These are phyloP conservation scores for Solen grandis DNA, from an alignment of 1,140 invertebrate genomes.

Conservation along the genomic window DNA sequence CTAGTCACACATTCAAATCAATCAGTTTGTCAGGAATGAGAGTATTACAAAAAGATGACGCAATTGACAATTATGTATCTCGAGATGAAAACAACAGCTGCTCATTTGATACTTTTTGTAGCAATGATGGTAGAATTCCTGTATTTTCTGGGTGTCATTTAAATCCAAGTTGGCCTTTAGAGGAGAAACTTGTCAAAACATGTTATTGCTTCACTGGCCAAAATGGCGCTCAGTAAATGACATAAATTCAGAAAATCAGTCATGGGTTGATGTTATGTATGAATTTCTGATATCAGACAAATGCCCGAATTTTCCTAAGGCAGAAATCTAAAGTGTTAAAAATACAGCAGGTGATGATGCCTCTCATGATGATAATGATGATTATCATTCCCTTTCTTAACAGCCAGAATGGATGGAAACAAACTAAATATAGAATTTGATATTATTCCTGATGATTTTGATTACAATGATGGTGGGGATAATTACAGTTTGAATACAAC, in stretches of 20 bases:
- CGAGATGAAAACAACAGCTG: conserved; percentile 6
- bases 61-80: conserved; percentile 51
- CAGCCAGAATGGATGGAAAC: conserved; percentile 60
- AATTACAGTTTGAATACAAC: conserved; percentile 36
- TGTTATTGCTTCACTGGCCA: conserved; percentile 47
- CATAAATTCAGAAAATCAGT: conserved; percentile 26
- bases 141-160: conserved; percentile 38
- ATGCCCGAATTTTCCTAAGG: conserved; percentile 61
- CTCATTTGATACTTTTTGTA: conserved; percentile 40
- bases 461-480: conserved; percentile 57
- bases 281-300: conserved; percentile 18
- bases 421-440: conserved; percentile 36
- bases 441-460: not conserved
- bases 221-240: conserved; percentile 43
- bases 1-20: conserved; percentile 47
- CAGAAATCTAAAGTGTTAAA: conserved; percentile 52
- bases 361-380: not conserved
- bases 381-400: not conserved
- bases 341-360: not conserved
- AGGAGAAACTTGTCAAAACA: conserved; percentile 41
- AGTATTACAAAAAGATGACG: conserved; percentile 36
- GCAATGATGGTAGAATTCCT: conserved; percentile 41
- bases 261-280: conserved; percentile 35
- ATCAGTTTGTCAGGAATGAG: conserved; percentile 47
- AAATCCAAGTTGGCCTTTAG: conserved; percentile 38